Evolutionary conservation across 2,797 vertebrate species (phyloP), one percentile per base, ranked within the genome.

Genomic region (Momotus momota): DNA sequence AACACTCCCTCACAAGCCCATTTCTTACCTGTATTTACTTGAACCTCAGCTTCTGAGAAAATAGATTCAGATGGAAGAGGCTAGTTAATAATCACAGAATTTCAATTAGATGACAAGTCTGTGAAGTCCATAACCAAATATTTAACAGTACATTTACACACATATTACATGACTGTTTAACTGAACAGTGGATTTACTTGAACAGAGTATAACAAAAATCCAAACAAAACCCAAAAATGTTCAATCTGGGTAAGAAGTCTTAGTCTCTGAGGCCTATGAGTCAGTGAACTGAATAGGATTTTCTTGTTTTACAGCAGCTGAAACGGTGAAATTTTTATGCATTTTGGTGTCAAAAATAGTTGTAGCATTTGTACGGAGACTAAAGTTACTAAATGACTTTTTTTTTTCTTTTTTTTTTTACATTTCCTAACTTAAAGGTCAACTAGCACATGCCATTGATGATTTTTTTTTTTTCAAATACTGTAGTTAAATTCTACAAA

Each of bases 401-500:
- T 35, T 35, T 35, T 57, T 92, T 55, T 92, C 80, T 86, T 82
- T 62, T 57, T 92, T 55, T 92, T 81, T 86, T 82, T 62, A 43
- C 19, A 20, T 85, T 92, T 83, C 7, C 14, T 72, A 71, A 71
- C 72, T 72, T 97, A 97, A 97, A 98, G 91, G 95, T 97, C 96
- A 97, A 38, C 52, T 94, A 77, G 55, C 54, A 94, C 43, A 60
- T 92, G 46, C 12, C 67, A 97, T 96, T 97, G 97, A 96, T 35
- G 35, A 35, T 35, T 97, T 95, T 81, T 3, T 81, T 3, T 95
- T 94, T 96, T 93, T 83, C 70, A 94, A 75, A 60, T 93, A 72
- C 81, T 94, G 21, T 71, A 96, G 89, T 97, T 97, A 96, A 97
- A 75, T 94, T 89, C 96, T 88, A 91, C 86, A 96, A 97, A 96